phyloP scores from a whole-genome alignment of 2,888 invertebrate species.

The Drosophila kuntzei region DNA sequence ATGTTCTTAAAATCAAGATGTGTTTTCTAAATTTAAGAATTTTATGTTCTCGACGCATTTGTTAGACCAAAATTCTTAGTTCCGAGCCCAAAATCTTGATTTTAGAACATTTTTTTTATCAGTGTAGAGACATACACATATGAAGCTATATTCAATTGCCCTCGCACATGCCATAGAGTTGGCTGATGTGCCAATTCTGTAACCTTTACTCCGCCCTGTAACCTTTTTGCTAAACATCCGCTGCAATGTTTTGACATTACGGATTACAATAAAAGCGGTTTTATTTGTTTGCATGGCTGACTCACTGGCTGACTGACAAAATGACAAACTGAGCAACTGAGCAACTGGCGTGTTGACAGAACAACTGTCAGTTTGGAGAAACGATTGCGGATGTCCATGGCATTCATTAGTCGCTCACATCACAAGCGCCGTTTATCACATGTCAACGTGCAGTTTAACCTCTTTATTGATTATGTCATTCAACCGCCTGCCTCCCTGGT shows the following conservation, averaged over 20 bases:
- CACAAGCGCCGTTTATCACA: slow-evolving; percentile 58
- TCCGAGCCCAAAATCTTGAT: no score
- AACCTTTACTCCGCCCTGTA: slow-evolving; percentile 5
- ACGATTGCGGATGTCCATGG: slow-evolving; percentile 38
- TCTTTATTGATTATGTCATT: slow-evolving; percentile 64
- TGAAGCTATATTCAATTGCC: slow-evolving; percentile 36
- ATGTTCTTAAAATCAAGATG: no score
- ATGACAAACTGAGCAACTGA: slow-evolving; percentile 16
- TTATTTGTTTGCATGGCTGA: slow-evolving; percentile 68
- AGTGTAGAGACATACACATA: slow-evolving; percentile 10
- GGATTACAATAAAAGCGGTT: slow-evolving; percentile 77
- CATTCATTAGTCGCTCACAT: slow-evolving; percentile 70
- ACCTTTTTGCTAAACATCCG: slow-evolving; percentile 60
- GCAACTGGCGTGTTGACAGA: slow-evolving; percentile 27
- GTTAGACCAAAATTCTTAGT: no score
- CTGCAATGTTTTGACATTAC: slow-evolving; percentile 72
- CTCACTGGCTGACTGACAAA: slow-evolving; percentile 15
- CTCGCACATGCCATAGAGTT: slow-evolving; percentile 43
- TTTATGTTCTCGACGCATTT: no score
- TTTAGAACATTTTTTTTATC: no score
- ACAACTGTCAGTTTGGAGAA: slow-evolving; percentile 18
- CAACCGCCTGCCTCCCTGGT: not conserved
- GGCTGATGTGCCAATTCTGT: slow-evolving; percentile 23
- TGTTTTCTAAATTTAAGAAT: no score
- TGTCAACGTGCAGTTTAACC: slow-evolving; percentile 68